Conservation (phyloP, 2,113 vertebrate genomes). For the Laticauda colubrina region DNA sequence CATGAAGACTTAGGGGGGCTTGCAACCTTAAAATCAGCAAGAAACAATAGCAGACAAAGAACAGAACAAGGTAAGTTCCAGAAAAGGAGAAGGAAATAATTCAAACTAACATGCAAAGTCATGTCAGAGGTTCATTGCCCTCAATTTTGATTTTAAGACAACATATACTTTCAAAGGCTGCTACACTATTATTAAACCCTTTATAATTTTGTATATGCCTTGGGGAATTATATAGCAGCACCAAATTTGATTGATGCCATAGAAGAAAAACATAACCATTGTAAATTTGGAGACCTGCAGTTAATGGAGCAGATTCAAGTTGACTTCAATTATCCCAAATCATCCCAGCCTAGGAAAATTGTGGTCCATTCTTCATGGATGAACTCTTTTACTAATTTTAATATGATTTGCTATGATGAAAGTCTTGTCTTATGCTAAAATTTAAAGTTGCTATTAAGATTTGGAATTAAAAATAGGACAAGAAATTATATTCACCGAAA, state of each 20-base stretch:
- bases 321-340: not conserved
- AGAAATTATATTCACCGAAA: not conserved
- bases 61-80: not conserved
- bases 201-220: slow-evolving; percentile 11
- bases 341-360: not conserved
- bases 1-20: not conserved
- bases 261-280: not conserved
- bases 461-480: not conserved
- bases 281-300: slow-evolving; percentile 4
- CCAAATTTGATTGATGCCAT: slow-evolving; percentile 4
- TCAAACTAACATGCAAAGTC: not conserved
- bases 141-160: slow-evolving; percentile 15
- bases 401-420: not conserved
- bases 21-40: not conserved
- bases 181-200: not conserved
- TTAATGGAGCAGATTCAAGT: not conserved
- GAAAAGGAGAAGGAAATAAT: not conserved
- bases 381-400: slow-evolving; percentile 3
- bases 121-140: not conserved
- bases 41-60: not conserved
- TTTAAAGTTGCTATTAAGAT: not conserved
- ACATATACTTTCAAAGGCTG: not conserved
- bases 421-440: not conserved
- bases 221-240: not conserved
- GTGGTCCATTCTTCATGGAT: not conserved